Percentiles rank a stretch among this genome's conserved stretches.
Evolutionary conservation across 53 echinoderm and acorn worm species (phyloP).

Genomic region (Mesocentrotus franciscanus): DNA sequence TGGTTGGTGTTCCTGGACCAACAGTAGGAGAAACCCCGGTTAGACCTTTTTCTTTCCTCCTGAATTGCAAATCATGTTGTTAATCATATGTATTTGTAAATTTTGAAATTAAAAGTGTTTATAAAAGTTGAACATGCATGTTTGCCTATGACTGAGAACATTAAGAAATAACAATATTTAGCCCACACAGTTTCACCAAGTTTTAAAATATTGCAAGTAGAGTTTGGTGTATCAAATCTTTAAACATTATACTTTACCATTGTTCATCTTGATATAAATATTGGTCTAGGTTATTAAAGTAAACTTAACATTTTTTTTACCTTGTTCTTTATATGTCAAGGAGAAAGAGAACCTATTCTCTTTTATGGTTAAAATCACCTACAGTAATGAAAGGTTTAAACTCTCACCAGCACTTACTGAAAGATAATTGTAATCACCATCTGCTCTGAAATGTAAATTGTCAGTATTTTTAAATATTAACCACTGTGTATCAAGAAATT

Average conservation of each 20-base stretch:
- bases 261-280: no score
- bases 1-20: conserved; percentile 74
- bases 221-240: not conserved
- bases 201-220: not conserved
- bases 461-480: no score
- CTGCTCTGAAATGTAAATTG: not conserved
- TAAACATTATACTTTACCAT: no score
- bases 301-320: no score
- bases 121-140: not conserved
- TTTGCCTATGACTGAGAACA: not conserved
- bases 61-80: not conserved
- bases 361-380: not conserved
- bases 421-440: not conserved
- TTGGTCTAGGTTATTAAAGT: no score
- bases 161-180: no score
- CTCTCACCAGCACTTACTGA: no score
- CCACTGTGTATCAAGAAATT: no score
- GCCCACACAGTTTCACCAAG: no score
- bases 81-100: not conserved
- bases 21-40: conserved; percentile 25
- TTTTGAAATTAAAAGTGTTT: not conserved
- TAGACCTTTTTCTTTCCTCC: not conserved
- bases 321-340: not conserved
- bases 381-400: no score
- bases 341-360: not conserved